Evolutionary conservation across 2,797 vertebrate genomes (phyloP).

Genomic region (Mallotus villosus): DNA sequence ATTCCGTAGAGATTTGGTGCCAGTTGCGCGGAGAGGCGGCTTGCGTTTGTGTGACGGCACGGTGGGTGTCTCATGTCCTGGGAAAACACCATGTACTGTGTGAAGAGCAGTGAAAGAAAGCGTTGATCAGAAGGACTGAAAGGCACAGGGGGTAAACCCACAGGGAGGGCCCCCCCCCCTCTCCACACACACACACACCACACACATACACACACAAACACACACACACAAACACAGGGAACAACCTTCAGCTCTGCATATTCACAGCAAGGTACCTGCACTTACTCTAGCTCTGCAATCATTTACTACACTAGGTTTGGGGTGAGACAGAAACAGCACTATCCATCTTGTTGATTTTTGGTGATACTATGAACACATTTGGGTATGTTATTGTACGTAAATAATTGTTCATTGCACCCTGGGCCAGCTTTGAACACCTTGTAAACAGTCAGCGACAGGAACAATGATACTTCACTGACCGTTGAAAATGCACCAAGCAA

Average conservation of each 20-base stretch:
- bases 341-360: not conserved
- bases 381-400: not conserved
- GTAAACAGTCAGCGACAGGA: not conserved
- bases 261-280: constrained; percentile 26
- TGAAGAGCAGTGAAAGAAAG: constrained; percentile 62
- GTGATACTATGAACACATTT: not conserved
- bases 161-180: constrained; percentile 40
- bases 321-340: not conserved
- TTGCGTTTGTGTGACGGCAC: constrained; percentile 58
- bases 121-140: constrained; percentile 66
- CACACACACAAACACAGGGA: constrained; percentile 40
- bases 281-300: not conserved
- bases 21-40: constrained; percentile 46
- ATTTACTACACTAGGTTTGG: not conserved
- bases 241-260: constrained; percentile 53
- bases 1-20: constrained; percentile 62
- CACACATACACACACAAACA: too few relatives aligned
- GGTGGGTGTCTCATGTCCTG: constrained; percentile 53
- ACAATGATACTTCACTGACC: not conserved
- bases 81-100: constrained; percentile 64
- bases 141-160: constrained; percentile 31
- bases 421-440: too few relatives aligned
- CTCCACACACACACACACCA: too few relatives aligned
- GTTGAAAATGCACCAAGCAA: not conserved
- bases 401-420: not conserved